Percentiles rank a stretch among this genome's conserved stretches.
phyloP scores from a whole-genome alignment of 2,797 vertebrate genomes.

The Epinephelus awoara region DNA sequence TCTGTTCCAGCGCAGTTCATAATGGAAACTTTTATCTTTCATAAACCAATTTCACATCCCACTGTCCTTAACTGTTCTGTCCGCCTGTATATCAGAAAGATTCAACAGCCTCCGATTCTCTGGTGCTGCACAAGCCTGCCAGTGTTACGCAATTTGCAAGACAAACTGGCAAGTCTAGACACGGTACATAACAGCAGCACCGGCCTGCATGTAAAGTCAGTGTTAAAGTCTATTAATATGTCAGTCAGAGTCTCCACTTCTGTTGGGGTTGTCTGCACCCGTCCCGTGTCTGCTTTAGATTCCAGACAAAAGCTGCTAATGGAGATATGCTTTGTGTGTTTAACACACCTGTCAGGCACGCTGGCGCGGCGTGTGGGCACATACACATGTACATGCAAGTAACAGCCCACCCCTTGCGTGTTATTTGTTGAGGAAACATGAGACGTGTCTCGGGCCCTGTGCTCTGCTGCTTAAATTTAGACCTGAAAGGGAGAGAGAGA shows the following conservation, averaged over 20 bases:
- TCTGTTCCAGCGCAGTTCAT: conserved; percentile 1
- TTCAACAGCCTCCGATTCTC: background rate
- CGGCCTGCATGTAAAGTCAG: conserved; percentile 51
- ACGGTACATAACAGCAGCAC: conserved; percentile 37
- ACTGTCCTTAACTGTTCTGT: conserved; percentile 19
- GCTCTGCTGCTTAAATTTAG: conserved; percentile 80
- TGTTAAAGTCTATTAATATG: conserved; percentile 58
- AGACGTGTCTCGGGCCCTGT: conserved; percentile 58
- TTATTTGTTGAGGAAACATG: conserved; percentile 79
- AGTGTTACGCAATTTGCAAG: conserved; percentile 41
- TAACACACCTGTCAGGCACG: conserved; percentile 40
- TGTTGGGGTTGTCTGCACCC: conserved; percentile 28
- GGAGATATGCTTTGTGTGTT: conserved; percentile 35
- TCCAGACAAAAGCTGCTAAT: conserved; percentile 51
- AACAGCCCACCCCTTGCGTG: conserved; percentile 35
- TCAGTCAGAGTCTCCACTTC: conserved; percentile 34
- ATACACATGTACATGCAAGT: conserved; percentile 36
- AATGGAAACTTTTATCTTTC: conserved; percentile 45
- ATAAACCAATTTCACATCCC: conserved; percentile 18
- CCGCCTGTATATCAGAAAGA: background rate
- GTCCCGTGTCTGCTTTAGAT: conserved; percentile 43
- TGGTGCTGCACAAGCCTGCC: conserved; percentile 18
- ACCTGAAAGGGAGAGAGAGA: conserved; percentile 61
- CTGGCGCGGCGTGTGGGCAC: conserved; percentile 5
- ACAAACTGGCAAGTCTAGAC: conserved; percentile 58